Percentiles rank a stretch among this genome's conserved stretches.
phyloP scores from a whole-genome alignment of 2,888 invertebrate species.

The Cylloceria caligata region DNA sequence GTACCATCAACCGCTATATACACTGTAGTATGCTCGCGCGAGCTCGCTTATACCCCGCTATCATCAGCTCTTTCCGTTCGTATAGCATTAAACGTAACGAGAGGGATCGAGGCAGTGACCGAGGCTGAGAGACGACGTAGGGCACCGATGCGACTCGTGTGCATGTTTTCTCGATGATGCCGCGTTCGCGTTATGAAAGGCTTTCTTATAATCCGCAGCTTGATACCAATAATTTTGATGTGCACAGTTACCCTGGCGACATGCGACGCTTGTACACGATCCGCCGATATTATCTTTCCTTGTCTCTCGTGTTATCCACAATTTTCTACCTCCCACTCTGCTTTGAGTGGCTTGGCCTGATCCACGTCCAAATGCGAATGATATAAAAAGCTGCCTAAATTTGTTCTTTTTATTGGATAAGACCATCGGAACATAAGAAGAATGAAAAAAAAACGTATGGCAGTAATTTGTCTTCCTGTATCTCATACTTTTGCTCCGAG shows the following conservation, averaged over 20 bases:
- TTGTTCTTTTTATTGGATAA: background rate
- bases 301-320: constrained; percentile 43
- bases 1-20: background rate
- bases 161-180: constrained; percentile 63
- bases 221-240: constrained; percentile 71
- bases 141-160: constrained; percentile 25
- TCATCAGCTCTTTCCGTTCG: constrained; percentile 63
- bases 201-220: constrained; percentile 68
- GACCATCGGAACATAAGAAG: background rate
- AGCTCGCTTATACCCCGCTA: constrained; percentile 58
- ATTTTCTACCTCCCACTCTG: constrained; percentile 55
- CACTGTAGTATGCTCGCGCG: background rate
- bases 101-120: constrained; percentile 60
- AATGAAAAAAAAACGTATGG: constrained; percentile 10
- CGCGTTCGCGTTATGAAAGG: constrained; percentile 68
- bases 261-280: constrained; percentile 66
- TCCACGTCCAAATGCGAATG: background rate
- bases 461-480: constrained; percentile 31
- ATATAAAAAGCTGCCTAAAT: background rate
- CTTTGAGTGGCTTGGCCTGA: background rate
- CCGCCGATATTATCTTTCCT: constrained; percentile 43
- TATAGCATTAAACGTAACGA: constrained; percentile 71
- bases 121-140: constrained; percentile 39
- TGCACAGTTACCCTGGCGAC: constrained; percentile 66
- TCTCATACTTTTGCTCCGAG: constrained; percentile 11